Conservation (phyloP, 2,888 invertebrate species). For the Yponomeuta malinellus region DNA sequence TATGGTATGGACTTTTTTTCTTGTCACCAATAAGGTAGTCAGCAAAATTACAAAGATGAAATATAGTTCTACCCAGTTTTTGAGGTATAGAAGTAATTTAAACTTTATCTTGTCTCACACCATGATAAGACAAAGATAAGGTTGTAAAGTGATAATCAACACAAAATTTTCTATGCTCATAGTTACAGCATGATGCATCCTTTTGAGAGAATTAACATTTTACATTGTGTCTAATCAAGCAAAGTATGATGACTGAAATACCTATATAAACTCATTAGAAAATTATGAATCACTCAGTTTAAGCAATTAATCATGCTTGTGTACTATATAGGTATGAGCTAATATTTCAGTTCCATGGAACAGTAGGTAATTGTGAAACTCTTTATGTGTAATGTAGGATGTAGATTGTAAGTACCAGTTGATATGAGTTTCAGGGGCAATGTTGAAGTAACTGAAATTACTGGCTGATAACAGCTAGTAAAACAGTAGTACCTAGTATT, state of each 20-base stretch:
- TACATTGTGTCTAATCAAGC: too few species aligned
- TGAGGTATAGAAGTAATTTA: neutral
- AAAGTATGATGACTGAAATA: neutral
- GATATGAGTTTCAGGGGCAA: neutral
- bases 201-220: too few species aligned
- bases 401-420: neutral
- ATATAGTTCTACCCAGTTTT: neutral
- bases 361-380: neutral
- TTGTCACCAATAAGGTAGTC: neutral
- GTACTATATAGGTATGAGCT: neutral
- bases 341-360: neutral
- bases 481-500: neutral
- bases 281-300: neutral
- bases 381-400: neutral
- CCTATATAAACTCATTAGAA: neutral
- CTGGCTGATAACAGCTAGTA: neutral
- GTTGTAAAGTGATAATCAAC: neutral
- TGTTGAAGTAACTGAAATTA: neutral
- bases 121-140: slow-evolving; percentile 11
- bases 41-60: neutral
- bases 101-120: slow-evolving; percentile 14
- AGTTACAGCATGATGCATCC: neutral
- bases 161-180: neutral
- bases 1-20: neutral
- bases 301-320: neutral